Percentiles rank a stretch among this genome's conserved stretches.
Conservation (phyloP, 1,140 invertebrate species). For the Leptinotarsa undecemlineata region DNA sequence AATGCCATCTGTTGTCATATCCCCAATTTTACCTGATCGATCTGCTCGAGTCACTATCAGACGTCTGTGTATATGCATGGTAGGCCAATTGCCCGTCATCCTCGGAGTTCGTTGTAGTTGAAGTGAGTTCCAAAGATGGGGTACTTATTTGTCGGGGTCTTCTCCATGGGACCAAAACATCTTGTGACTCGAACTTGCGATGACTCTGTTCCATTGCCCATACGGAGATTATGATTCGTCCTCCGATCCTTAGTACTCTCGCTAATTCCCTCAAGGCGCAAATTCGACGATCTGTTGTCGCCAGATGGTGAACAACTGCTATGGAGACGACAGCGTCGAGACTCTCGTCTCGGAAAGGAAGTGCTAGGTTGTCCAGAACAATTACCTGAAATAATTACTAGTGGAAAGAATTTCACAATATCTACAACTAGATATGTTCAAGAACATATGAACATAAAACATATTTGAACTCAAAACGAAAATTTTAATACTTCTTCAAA, state of each 20-base stretch:
- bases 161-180: slow-evolving; percentile 95
- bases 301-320: slow-evolving; percentile 93
- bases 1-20: too few species aligned
- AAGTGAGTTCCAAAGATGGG: slow-evolving; percentile 67
- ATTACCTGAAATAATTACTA: slow-evolving; percentile 66
- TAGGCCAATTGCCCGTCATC: slow-evolving; percentile 63
- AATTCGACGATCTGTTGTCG: slow-evolving; percentile 86
- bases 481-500: too few species aligned
- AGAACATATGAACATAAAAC: too few species aligned
- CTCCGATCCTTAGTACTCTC: slow-evolving; percentile 86
- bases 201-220: slow-evolving; percentile 97
- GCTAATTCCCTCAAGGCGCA: slow-evolving; percentile 85
- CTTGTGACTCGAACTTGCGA: slow-evolving; percentile 78
- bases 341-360: slow-evolving; percentile 89
- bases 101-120: slow-evolving; percentile 64
- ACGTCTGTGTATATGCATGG: slow-evolving; percentile 68
- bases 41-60: slow-evolving; percentile 63
- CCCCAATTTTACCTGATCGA: slow-evolving; percentile 41
- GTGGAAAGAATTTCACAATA: slow-evolving; percentile 7
- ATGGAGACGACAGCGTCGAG: slow-evolving; percentile 94
- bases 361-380: slow-evolving; percentile 83
- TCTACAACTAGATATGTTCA: background rate
- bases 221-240: slow-evolving; percentile 89
- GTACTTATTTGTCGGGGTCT: slow-evolving; percentile 69
- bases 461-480: too few species aligned